A percentile compares a stretch with the other conserved stretches of the same genome.
phyloP scores from a whole-genome alignment of 2,797 vertebrate species.

The Falco berigora region DNA sequence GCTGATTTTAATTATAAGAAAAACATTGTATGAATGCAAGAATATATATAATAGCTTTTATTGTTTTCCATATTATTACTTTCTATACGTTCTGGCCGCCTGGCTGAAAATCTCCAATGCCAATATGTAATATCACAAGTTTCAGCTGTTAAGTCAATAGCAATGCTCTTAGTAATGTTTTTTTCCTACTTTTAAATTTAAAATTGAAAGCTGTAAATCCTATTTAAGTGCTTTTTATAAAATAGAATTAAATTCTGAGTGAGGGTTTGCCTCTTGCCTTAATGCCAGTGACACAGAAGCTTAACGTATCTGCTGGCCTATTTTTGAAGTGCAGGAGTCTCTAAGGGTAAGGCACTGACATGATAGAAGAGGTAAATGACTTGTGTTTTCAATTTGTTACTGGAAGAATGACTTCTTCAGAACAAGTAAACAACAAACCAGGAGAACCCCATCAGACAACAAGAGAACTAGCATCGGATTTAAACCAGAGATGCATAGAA shows the following conservation, averaged over 20 bases:
- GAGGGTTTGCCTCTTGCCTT: neutral
- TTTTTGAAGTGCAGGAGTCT: neutral
- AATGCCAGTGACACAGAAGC: neutral
- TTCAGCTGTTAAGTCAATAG: neutral
- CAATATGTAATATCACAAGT: neutral
- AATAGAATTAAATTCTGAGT: neutral
- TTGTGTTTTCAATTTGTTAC: neutral
- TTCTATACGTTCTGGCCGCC: neutral
- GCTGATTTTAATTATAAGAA: neutral
- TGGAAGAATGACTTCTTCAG: neutral
- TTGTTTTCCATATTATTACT: neutral
- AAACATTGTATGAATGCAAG: neutral
- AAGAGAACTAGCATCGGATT: neutral
- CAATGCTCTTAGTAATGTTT: neutral
- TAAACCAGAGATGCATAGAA: neutral
- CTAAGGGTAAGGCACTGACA: neutral
- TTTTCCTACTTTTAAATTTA: neutral
- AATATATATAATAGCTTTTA: neutral
- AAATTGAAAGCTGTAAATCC: neutral
- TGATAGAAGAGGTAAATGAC: neutral
- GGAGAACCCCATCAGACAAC: neutral
- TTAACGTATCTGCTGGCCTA: constrained; percentile 6
- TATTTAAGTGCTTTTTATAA: neutral
- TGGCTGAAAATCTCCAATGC: neutral
- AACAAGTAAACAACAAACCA: neutral